phyloP scores from a whole-genome alignment of 2,888 invertebrate genomes.

The Drosophila limbata region DNA sequence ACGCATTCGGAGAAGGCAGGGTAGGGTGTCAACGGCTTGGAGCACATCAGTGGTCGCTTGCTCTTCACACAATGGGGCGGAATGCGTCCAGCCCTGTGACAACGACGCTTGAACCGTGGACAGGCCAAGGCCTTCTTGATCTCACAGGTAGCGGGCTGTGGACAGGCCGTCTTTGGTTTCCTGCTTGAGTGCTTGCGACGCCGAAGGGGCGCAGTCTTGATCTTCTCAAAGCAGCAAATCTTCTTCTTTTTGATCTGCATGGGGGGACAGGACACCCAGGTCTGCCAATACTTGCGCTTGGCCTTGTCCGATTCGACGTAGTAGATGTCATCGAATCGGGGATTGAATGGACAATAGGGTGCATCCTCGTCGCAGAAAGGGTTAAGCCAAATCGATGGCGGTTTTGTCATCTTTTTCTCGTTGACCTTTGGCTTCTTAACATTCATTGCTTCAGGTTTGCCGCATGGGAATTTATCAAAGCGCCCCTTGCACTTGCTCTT shows the following conservation, averaged over 20 bases:
- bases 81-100: constrained; percentile 55
- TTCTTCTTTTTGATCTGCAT: constrained; percentile 63
- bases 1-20: constrained; percentile 64
- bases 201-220: constrained; percentile 52
- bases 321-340: constrained; percentile 80
- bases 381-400: constrained; percentile 75
- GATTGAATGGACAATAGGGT: constrained; percentile 57
- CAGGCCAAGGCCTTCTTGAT: constrained; percentile 11
- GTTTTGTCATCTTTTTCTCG: constrained; percentile 6
- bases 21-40: constrained; percentile 65
- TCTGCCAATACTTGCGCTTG: constrained; percentile 80
- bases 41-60: constrained; percentile 27
- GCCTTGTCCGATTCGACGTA: constrained; percentile 79
- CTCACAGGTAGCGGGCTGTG: constrained; percentile 2
- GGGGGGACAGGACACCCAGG: constrained; percentile 82
- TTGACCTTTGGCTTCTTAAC: constrained; percentile 1
- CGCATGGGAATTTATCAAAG: constrained; percentile 47
- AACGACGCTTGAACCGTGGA: constrained; percentile 46
- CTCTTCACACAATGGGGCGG: constrained; percentile 43
- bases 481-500: constrained; percentile 26
- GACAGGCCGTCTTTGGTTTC: constrained; percentile 61
- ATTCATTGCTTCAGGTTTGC: constrained; percentile 35
- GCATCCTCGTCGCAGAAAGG: constrained; percentile 61
- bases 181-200: constrained; percentile 40
- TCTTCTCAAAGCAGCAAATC: constrained; percentile 63